Evolutionary conservation across 1,140 invertebrate genomes (phyloP), one percentile per base, ranked within the genome.

Genomic region (Dufourea novaeangliae): DNA sequence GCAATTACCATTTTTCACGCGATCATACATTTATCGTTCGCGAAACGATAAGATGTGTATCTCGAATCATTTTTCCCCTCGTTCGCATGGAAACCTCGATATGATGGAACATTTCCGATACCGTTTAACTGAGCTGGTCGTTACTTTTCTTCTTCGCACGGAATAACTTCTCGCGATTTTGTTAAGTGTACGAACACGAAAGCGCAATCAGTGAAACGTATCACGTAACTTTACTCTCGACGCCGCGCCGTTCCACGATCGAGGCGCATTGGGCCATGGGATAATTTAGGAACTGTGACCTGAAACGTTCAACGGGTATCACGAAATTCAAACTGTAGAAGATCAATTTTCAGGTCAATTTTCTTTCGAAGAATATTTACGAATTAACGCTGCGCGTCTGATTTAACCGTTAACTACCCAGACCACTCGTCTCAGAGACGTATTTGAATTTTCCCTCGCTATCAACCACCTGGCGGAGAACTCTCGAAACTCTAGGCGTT

Each of bases 1-100:
- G 14, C 27, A 39, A 59, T 61, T 71, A 46, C 29, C 56, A 46
- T 61, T 71, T 71, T 61, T 71, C 69, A 27, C 39, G 20, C 37
- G 20, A 61, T 46, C 69, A 1, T 12, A 27, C 27, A 32, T 71
- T n/a, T 54, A 66, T 54, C 44, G 11, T 37, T 54, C 11, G 11
- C 11, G 6, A 4, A n/a, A 17, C 61, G 71, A 73, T 64, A 63
- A 72, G 41, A n/a, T n/a, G n/a, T n/a, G 7, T 39, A 52, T 54
- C 39, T 1, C 14, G 27, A 17, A 11, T 2, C 41, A 27, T 39
- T 39, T 57, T 27, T 17, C 22, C n/a, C n/a, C n/a, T n/a, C 12
- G 37, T 44, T 12, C 32, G 59, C 39, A 8, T 2, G 69, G 8
- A n/a, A 29, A 1, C 37, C 8, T 72, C 20, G 70, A 52, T 64